Evolutionary conservation across 2,797 vertebrate species (phyloP), one percentile per base, ranked within the genome.

Genomic region (Melanotaenia trifasciata): DNA sequence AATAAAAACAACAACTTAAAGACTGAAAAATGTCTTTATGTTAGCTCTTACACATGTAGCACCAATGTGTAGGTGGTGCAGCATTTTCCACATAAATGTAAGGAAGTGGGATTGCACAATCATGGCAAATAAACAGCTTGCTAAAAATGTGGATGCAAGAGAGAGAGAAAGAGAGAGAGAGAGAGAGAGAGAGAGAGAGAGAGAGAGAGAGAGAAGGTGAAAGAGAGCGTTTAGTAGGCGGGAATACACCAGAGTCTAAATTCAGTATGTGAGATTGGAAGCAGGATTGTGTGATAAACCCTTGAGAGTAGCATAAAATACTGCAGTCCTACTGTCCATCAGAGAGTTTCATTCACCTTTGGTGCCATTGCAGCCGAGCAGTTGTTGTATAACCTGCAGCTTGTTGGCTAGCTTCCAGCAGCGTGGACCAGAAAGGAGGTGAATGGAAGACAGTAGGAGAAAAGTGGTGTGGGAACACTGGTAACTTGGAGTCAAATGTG

Each of bases 341-440:
- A 57, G 47, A 79, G 72, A 80, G 78, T 79, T 87, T 85, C 83
- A 87, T 85, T 90, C 88, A 87, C 80, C 77, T 81, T 51, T 75
- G 66, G 51, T 89, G 72, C 64, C 72, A 79, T 56, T 51, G 67
- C 72, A 79, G 57, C 62, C 33, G 36, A 65, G 12, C 28, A 3
- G 69, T 35, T 68, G 60, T 90, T 89, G 72, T 68, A 70, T 81
- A 90, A 90, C 64, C 57, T 30, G 64, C 75, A 64, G 76, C 51
- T 38, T 59, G 56, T 43, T 7, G 70, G 80, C 70, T 36, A 22
- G 3, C 16, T 67, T 79, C 81, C 80, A 81, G 50, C 2, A 50
- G 70, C 64, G 6, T 1, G n/a, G 71, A 78, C 16, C 64, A 74
- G 61, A 64, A 32, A 66, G 58, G 59, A 16, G 59, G 57, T 70